Evolutionary conservation across 2,113 vertebrate species (phyloP).

Genomic region (Ceyx margarethae): DNA sequence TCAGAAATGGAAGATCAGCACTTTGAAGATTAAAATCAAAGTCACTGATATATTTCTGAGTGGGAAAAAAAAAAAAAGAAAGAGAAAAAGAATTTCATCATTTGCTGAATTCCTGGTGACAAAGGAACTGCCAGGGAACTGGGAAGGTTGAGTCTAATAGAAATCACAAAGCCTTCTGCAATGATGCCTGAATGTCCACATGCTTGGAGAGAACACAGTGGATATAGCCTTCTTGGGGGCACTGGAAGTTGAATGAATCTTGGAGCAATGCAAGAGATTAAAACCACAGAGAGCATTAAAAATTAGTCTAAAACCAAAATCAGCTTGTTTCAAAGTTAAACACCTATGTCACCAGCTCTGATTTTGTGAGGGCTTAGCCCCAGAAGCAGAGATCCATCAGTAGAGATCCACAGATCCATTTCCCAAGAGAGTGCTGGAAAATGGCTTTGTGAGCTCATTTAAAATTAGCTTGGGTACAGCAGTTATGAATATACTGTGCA

Average conservation of each 20-base stretch:
- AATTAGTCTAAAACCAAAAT: slow-evolving; percentile 28
- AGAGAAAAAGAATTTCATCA: slow-evolving; percentile 43
- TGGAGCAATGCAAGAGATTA: neutral
- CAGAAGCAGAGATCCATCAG: slow-evolving; percentile 69
- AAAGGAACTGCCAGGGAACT: slow-evolving; percentile 67
- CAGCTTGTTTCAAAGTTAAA: slow-evolving; percentile 58
- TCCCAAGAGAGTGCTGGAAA: slow-evolving; percentile 63
- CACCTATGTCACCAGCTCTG: slow-evolving; percentile 36
- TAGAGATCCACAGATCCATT: slow-evolving; percentile 39
- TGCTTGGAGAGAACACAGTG: slow-evolving; percentile 71
- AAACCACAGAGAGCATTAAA: slow-evolving; percentile 5
- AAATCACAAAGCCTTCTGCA: slow-evolving; percentile 66
- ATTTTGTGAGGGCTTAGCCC: slow-evolving; percentile 59
- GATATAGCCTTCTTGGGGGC: slow-evolving; percentile 68
- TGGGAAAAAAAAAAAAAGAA: slow-evolving; percentile 46
- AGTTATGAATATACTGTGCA: slow-evolving; percentile 72
- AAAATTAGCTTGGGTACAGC: slow-evolving; percentile 77
- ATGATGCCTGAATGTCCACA: slow-evolving; percentile 51
- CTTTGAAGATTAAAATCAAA: neutral
- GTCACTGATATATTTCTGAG: slow-evolving; percentile 72
- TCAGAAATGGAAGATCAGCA: neutral
- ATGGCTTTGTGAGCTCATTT: slow-evolving; percentile 67
- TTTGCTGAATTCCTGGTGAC: slow-evolving; percentile 76
- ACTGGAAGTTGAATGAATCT: slow-evolving; percentile 76
- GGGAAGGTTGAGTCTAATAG: slow-evolving; percentile 69